Percentiles rank a stretch among this genome's conserved stretches.
Evolutionary conservation across 2,113 vertebrate species (phyloP).

Genomic region (Collichthys lucidus): DNA sequence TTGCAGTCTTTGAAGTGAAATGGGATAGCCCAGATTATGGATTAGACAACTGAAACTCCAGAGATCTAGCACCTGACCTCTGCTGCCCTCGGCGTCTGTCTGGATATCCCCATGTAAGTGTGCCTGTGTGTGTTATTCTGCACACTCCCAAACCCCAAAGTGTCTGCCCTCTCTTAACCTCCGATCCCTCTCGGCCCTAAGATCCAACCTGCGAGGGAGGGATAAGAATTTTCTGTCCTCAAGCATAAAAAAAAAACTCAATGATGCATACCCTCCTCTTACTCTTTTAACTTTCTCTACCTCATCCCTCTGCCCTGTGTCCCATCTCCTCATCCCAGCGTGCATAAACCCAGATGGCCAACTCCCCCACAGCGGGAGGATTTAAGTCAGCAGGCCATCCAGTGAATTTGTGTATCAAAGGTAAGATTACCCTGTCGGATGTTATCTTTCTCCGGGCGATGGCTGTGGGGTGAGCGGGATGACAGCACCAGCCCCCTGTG

Average conservation of each 20-base stretch:
- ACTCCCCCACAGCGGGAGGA: slow-evolving; percentile 57
- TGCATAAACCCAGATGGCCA: slow-evolving; percentile 53
- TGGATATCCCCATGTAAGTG: slow-evolving; percentile 33
- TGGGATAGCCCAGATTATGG: slow-evolving; percentile 47
- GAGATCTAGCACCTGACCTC: slow-evolving; percentile 54
- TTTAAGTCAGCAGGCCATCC: slow-evolving; percentile 64
- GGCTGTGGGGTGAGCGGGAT: slow-evolving; percentile 66
- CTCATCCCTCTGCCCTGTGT: slow-evolving; percentile 31
- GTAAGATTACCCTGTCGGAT: slow-evolving; percentile 84
- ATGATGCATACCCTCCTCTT: slow-evolving; percentile 40
- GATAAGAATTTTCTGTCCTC: slow-evolving; percentile 76
- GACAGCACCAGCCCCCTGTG: slow-evolving; percentile 68
- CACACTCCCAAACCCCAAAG: slow-evolving; percentile 27
- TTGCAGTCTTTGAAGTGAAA: slow-evolving; percentile 58
- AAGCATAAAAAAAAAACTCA: slow-evolving; percentile 51
- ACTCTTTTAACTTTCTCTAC: slow-evolving; percentile 35
- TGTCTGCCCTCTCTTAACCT: slow-evolving; percentile 68
- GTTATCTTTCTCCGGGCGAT: slow-evolving; percentile 79
- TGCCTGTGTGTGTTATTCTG: slow-evolving; percentile 34
- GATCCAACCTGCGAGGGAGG: slow-evolving; percentile 66
- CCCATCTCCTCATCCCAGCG: slow-evolving; percentile 34
- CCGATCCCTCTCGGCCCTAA: slow-evolving; percentile 55
- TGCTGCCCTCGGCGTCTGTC: slow-evolving; percentile 49
- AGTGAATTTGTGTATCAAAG: slow-evolving; percentile 81
- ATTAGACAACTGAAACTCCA: slow-evolving; percentile 50